These are phyloP conservation scores for Entomyzon cyanotis DNA, from an alignment of 2,113 vertebrate genomes.

Conservation along the genomic window DNA sequence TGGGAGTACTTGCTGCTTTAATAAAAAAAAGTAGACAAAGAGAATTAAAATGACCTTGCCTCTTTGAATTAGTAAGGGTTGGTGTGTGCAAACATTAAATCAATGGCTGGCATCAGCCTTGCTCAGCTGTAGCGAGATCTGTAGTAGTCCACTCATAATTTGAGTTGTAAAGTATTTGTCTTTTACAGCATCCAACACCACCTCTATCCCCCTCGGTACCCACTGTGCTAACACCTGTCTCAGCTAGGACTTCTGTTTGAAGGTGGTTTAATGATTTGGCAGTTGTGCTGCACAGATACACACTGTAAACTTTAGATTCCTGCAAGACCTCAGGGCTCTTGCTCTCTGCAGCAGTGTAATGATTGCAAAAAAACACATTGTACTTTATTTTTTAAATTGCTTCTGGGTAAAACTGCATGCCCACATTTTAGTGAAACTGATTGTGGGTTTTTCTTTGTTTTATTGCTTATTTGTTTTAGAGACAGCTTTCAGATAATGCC, in stretches of 20 bases:
- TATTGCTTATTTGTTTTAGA: background rate
- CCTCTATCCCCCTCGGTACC: background rate
- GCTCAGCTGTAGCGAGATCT: constrained; percentile 3
- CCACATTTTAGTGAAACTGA: background rate
- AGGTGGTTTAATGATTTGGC: constrained; percentile 63
- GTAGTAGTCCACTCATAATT: constrained; percentile 25
- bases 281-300: background rate
- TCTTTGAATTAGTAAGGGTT: constrained; percentile 41
- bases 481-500: background rate
- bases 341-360: background rate
- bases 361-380: background rate
- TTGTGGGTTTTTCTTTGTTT: background rate
- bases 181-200: constrained; percentile 31
- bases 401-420: background rate
- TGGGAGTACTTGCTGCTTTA: background rate
- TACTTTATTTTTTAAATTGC: background rate
- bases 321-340: constrained; percentile 5
- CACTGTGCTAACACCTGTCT: constrained; percentile 61
- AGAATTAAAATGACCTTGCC: constrained; percentile 57
- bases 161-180: constrained; percentile 38
- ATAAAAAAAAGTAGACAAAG: background rate
- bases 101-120: constrained; percentile 39
- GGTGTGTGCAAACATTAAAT: constrained; percentile 39
- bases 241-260: constrained; percentile 45
- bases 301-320: background rate